Base-by-base conservation (phyloP, 2,113 vertebrate species). In the Nematolebias whitei region DNA sequence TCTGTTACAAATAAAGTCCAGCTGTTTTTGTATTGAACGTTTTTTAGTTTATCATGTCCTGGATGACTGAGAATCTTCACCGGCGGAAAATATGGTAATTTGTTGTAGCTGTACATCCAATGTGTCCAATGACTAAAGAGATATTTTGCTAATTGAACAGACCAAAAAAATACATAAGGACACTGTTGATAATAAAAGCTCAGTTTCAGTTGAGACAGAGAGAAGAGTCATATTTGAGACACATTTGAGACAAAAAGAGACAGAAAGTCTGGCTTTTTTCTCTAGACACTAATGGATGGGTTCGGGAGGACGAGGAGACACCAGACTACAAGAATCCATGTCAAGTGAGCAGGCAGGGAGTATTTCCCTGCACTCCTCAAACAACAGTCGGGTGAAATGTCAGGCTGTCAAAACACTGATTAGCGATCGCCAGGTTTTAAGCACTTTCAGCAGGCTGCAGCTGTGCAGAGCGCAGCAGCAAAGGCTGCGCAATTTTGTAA, bases 401-500 rank as follows among this genome's bases (percentile, higher is more conserved):
- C 90, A 90, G 82, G 63, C 89, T 89, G 88, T 92, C 91, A 92
- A 87, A 92, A 90, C 87, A 92, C 57, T 86, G 89, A 92, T 92
- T 89, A 86, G 88, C 70, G 60, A 83, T 80, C 41, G 29, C 71
- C 78, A 71, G 84, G 83, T 86, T 86, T 78, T 68, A 82, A 87
- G 78, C 49, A 73, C 82, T 80, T 76, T 14, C 26, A 63, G 70
- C 77, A 12, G 74, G 71, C 82, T 79, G 83, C 84, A 85, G 79
- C 75, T 79, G 83, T 54, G 82, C 76, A 59, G 58, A 56, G 57
- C 67, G 81, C 82, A 83, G 68, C 48, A 15, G 75, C 67, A 19
- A 41, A 63, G 57, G 51, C 39, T 22, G 58, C 49, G 75, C 43
- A 79, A 82, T 72, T 74, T 63, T 39, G 59, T 76, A 82, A 82